Percentiles rank a stretch among this genome's conserved stretches.
These are phyloP conservation scores for Trisateles emortualis DNA, from an alignment of 2,888 invertebrate genomes.

Conservation along the genomic window DNA sequence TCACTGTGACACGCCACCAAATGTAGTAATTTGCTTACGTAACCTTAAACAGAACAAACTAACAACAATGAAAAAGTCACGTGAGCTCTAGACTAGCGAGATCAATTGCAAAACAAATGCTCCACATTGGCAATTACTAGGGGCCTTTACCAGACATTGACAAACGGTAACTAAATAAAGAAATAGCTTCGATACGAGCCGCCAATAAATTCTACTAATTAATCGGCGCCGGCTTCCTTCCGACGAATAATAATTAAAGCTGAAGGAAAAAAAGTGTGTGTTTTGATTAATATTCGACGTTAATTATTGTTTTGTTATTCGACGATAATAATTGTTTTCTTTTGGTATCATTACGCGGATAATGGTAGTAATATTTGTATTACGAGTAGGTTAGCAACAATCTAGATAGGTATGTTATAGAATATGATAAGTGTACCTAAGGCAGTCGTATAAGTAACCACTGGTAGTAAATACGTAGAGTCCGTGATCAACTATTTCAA, in stretches of 20 bases:
- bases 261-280: constrained; percentile 5
- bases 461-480: no score
- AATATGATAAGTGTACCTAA: no score
- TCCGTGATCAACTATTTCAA: no score
- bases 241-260: constrained; percentile 23
- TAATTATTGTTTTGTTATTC: background rate
- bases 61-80: background rate
- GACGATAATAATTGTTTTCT: no score
- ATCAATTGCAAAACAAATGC: constrained; percentile 14
- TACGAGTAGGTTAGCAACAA: no score
- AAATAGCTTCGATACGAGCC: constrained; percentile 45
- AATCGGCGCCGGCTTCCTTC: constrained; percentile 26
- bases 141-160: constrained; percentile 47
- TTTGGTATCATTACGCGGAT: no score
- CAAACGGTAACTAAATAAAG: constrained; percentile 58
- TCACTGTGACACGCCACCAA: no score
- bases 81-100: background rate
- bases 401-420: no score
- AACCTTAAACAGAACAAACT: background rate
- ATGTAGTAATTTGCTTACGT: no score
- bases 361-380: no score
- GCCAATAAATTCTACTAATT: constrained; percentile 48
- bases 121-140: constrained; percentile 38
- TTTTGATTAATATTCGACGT: constrained; percentile 6
- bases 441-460: no score